Base-by-base conservation (phyloP, 2,888 invertebrate species). In the Sycophila texana region DNA sequence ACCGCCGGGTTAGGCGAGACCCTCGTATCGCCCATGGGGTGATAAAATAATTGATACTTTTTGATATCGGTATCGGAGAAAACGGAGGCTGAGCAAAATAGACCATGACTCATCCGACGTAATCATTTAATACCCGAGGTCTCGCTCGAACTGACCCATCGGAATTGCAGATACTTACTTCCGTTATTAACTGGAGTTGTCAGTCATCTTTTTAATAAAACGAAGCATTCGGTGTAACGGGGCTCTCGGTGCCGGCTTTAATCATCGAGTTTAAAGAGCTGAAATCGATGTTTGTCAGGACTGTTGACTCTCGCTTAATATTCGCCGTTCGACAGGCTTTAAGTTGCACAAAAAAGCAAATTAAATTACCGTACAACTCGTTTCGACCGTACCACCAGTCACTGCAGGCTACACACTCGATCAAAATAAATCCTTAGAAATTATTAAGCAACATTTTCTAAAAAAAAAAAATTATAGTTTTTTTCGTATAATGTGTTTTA, bases 11-110 rank as follows among this genome's bases (percentile, higher is more conserved):
- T 4, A 51, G 51, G 20, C 18, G 18, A 20, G 18, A 14, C 70
- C 2, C 58, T 22, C 14, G 20, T n/a, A 10, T 16, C 39, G 39
- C 4, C 39, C 5, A 39, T 5, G 39, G 63, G 16, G 5, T 39
- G 63, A 39, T 7, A 39, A 39, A 63, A 63, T 39, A 63, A 53
- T 67, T 30, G 53, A 67, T 26, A 53, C 53, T 26, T n/a, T 16
- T 30, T n/a, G 22, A 53, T 67, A 67, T 53, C 53, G 3, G 14
- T 53, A 26, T 67, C n/a, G 20, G 51, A 22, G 22, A 26, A 53
- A 26, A 51, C 30, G 26, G 18, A 53, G 14, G n/a, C 53, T 53
- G 53, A 53, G 53, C 53, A 30, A 39, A 63, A 63, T 63, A 63
- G 39, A 39, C 7, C 16, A 10, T 63, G 39, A 63, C n/a, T 39